Conservation (phyloP, 2,797 vertebrate genomes). For the Otolemur crassicaudatus region DNA sequence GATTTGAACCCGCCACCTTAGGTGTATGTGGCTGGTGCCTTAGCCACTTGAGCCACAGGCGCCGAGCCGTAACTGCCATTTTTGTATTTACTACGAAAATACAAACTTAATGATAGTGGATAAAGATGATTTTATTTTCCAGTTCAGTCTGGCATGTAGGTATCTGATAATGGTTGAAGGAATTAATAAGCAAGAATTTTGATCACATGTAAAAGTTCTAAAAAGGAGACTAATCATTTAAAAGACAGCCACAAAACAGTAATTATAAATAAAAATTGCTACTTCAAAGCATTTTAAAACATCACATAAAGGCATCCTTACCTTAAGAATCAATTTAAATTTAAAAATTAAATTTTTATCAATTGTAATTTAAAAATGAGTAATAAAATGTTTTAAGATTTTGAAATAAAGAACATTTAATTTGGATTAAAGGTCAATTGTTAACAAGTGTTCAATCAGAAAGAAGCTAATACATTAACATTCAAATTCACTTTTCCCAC, state of each 20-base stretch:
- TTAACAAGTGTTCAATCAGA: background rate
- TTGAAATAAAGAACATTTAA: background rate
- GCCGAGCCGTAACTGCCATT: background rate
- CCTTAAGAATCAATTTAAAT: background rate
- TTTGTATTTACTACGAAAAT: background rate
- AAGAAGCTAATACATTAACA: background rate
- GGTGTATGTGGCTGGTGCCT: too few species aligned
- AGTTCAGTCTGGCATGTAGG: background rate
- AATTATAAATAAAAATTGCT: constrained; percentile 33
- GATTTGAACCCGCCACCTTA: too few species aligned
- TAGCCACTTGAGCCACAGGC: too few species aligned
- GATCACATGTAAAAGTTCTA: background rate
- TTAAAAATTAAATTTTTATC: background rate
- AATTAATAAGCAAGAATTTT: background rate
- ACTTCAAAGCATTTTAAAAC: background rate
- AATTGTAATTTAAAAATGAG: constrained; percentile 25
- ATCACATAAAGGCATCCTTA: background rate
- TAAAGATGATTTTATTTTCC: background rate
- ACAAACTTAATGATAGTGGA: background rate
- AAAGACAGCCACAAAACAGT: constrained; percentile 25
- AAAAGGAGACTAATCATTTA: background rate
- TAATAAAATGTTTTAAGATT: constrained; percentile 39
- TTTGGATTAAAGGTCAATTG: background rate
- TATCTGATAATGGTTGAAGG: background rate
- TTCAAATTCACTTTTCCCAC: constrained; percentile 15